Evolutionary conservation across 1,140 invertebrate species (phyloP), one percentile per base, ranked within the genome.

Genomic region (Tachypleus tridentatus): DNA sequence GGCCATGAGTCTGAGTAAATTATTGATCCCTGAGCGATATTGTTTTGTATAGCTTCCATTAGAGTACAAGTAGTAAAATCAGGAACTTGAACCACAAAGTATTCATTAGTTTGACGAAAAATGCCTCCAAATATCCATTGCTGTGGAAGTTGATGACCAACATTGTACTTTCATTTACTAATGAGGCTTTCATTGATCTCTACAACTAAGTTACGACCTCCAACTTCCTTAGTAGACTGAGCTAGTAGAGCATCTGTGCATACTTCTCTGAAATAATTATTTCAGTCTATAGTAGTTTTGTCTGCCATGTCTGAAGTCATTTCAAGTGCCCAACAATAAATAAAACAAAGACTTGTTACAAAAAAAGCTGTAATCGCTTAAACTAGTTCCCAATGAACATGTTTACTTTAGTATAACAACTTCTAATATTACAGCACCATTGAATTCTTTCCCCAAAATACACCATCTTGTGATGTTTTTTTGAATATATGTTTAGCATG

Each of bases 101-200:
- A 47, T 48, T 64, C 53, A 3, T 59, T 64, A 58, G 57, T 67
- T 49, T 67, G 56, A 57, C 57, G 0, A 47, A 51, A 64, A 3
- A 59, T 4, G 4, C 65, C 62, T 3, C 62, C 54, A 51, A 67
- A 67, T 6, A 59, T 53, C 56, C 62, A 67, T 29, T 64, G 51
- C 47, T 64, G 10, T 47, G 57, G 57, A 4, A 67, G 47, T 51
- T 59, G 9, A 29, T 50, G 50, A 48, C 50, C 65, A 8, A 5
- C 7, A 51, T 67, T 3, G 47, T 64, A 58, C 54, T 67, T 64
- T 8, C n/a, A 5, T 60, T 51, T 65, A 4, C 5, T 67, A 5
- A 64, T 64, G 6, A 67, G 10, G 49, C 58, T 60, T 59, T 64
- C 62, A 47, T 67, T 57, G 4, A 59, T 51, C 49, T 65, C 64